phyloP scores from a whole-genome alignment of 2,888 invertebrate genomes.

The Apodemia mormo region DNA sequence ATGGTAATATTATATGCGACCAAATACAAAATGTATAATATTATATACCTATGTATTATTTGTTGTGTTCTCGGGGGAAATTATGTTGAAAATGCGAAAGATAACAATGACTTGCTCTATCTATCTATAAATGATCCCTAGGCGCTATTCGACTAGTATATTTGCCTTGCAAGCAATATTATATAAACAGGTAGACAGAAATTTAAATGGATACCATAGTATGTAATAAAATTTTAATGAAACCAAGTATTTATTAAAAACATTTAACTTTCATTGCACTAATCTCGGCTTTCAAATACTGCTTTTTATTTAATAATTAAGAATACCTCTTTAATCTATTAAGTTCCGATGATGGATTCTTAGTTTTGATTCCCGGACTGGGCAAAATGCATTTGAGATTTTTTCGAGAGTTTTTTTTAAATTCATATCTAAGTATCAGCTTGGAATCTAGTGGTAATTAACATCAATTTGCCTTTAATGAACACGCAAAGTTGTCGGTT shows the following conservation, averaged over 20 bases:
- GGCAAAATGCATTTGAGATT: too few species aligned
- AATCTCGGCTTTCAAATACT: too few species aligned
- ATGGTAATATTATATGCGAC: conserved; percentile 33
- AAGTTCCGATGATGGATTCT: too few species aligned
- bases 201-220: background rate
- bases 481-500: too few species aligned
- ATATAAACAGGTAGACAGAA: background rate
- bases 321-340: too few species aligned
- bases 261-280: too few species aligned
- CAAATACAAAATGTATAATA: conserved; percentile 1
- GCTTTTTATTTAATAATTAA: too few species aligned
- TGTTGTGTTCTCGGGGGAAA: conserved; percentile 57
- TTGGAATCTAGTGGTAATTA: too few species aligned
- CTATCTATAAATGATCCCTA: conserved; percentile 40
- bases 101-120: conserved; percentile 38
- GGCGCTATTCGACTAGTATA: conserved; percentile 47
- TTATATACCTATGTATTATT: conserved; percentile 35
- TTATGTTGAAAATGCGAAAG: conserved; percentile 49
- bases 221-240: background rate
- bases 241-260: background rate
- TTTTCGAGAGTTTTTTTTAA: too few species aligned
- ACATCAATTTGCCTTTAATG: too few species aligned
- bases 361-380: too few species aligned
- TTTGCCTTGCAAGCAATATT: conserved; percentile 10
- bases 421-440: too few species aligned